Evolutionary conservation across 2,797 vertebrate species (phyloP).

Genomic region (Kryptopterus vitreolus): DNA sequence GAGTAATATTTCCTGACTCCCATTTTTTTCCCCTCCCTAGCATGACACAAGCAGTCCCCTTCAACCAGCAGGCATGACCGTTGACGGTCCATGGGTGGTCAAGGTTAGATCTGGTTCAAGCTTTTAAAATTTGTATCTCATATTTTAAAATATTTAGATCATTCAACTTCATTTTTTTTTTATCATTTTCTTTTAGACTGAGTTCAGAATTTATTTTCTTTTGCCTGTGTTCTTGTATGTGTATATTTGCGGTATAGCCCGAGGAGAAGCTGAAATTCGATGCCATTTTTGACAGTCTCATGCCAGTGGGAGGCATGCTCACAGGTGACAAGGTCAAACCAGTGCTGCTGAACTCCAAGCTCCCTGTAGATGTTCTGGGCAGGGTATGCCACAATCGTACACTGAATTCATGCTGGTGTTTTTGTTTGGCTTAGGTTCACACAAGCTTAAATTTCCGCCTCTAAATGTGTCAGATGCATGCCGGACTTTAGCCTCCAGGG

Average conservation of each 20-base stretch:
- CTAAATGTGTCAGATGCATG: not conserved
- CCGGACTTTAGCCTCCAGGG: constrained; percentile 33
- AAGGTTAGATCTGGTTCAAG: constrained; percentile 78
- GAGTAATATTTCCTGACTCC: constrained; percentile 36
- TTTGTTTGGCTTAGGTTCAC: not conserved
- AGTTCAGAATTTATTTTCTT: not conserved
- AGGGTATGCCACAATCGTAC: constrained; percentile 74
- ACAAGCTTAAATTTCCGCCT: not conserved
- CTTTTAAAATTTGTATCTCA: too few relatives aligned
- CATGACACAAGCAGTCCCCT: constrained; percentile 87
- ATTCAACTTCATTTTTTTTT: not conserved
- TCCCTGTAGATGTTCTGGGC: constrained; percentile 95
- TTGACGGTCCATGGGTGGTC: constrained; percentile 88
- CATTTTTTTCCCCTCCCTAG: constrained; percentile 66
- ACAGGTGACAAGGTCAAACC: constrained; percentile 98
- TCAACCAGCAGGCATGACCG: constrained; percentile 72
- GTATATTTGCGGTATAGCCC: constrained; percentile 65
- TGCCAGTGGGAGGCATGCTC: constrained; percentile 86
- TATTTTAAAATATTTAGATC: not conserved
- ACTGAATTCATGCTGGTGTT: not conserved
- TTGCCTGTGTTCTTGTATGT: not conserved
- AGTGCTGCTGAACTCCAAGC: constrained; percentile 96
- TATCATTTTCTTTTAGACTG: too few relatives aligned
- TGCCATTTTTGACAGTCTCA: constrained; percentile 93
- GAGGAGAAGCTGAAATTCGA: constrained; percentile 98